phyloP scores from a whole-genome alignment of 2,113 vertebrate genomes.

The Coptodon rendalli region DNA sequence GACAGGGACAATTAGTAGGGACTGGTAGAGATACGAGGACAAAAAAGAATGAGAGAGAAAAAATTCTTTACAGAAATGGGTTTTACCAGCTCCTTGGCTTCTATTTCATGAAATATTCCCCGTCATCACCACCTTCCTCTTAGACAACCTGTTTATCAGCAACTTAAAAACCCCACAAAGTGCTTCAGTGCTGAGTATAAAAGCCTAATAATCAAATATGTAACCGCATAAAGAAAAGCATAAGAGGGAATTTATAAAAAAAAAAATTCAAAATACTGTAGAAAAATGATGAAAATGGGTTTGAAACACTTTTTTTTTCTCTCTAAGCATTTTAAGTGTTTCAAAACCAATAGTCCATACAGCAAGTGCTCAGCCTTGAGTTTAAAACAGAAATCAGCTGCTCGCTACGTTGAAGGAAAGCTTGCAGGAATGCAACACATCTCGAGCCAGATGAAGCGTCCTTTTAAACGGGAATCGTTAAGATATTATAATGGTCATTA shows the following conservation, averaged over 20 bases:
- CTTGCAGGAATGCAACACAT: not conserved
- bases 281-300: not conserved
- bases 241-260: not conserved
- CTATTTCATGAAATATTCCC: not conserved
- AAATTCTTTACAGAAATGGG: not conserved
- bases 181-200: not conserved
- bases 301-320: not conserved
- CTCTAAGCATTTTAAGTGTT: not conserved
- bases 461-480: not conserved
- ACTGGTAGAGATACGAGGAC: not conserved
- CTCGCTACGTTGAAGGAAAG: not conserved
- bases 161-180: not conserved
- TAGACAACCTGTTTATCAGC: not conserved
- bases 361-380: not conserved
- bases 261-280: not conserved
- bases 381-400: not conserved
- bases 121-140: not conserved
- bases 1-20: not conserved
- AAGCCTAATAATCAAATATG: not conserved
- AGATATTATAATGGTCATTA: not conserved
- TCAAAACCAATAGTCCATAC: not conserved
- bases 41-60: not conserved
- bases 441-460: not conserved
- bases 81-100: not conserved
- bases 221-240: not conserved